Percentiles rank a stretch among this genome's conserved stretches.
Conservation (phyloP, 2,888 invertebrate species). For the Rotaria socialis region DNA sequence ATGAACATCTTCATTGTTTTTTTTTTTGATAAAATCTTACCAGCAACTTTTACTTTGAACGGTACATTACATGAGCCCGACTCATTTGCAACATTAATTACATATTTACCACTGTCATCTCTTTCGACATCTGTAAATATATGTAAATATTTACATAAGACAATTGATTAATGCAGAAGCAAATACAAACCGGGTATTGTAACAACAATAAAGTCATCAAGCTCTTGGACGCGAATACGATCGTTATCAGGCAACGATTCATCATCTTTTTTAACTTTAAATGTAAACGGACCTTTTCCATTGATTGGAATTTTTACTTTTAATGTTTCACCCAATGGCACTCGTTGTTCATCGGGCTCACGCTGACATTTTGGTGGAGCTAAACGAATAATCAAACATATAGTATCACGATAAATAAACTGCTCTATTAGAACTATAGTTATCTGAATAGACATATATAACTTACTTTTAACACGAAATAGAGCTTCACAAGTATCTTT, state of each 20-base stretch:
- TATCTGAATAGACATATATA: not conserved
- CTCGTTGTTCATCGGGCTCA: constrained; percentile 79
- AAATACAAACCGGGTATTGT: constrained; percentile 49
- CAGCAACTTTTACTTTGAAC: constrained; percentile 75
- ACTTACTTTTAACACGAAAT: constrained; percentile 78
- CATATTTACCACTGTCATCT: constrained; percentile 83
- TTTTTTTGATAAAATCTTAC: not conserved
- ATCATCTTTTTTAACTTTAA: constrained; percentile 71
- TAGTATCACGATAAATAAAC: no score
- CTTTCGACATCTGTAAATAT: constrained; percentile 68
- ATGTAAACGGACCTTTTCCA: constrained; percentile 84
- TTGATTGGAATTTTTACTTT: constrained; percentile 94
- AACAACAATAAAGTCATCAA: constrained; percentile 46
- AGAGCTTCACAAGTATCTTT: constrained; percentile 79
- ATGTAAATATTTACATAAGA: not conserved
- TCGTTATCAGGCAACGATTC: constrained; percentile 69
- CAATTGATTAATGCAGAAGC: constrained; percentile 60
- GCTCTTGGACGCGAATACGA: constrained; percentile 37
- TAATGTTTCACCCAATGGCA: constrained; percentile 89
- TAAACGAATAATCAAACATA: constrained; percentile 52
- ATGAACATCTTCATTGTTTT: not conserved
- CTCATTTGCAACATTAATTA: constrained; percentile 79
- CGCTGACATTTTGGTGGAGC: constrained; percentile 85
- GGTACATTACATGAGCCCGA: constrained; percentile 79
- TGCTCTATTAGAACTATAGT: no score